Evolutionary conservation across 2,113 vertebrate species (phyloP).

Genomic region (Cyphomyrus plagiostoma): DNA sequence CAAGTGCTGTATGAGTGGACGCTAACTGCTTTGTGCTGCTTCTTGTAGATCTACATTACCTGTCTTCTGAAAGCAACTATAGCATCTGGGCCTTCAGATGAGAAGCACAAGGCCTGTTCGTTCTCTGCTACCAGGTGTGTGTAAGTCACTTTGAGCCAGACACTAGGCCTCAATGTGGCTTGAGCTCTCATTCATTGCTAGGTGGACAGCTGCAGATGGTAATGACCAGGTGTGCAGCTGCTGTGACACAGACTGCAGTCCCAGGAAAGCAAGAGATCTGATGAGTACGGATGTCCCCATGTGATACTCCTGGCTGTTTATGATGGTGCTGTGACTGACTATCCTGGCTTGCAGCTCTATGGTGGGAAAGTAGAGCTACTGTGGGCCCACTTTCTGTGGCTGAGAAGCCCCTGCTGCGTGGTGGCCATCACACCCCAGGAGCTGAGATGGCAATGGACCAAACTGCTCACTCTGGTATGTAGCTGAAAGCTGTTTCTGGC

Average conservation of each 20-base stretch:
- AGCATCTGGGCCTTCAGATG: background rate
- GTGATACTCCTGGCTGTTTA: background rate
- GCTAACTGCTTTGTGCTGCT: background rate
- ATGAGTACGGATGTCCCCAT: background rate
- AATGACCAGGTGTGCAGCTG: conserved; percentile 27
- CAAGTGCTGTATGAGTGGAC: background rate
- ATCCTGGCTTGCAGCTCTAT: background rate
- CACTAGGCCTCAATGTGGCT: background rate
- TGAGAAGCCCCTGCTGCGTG: background rate
- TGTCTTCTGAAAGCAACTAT: conserved; percentile 9
- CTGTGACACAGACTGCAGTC: conserved; percentile 26
- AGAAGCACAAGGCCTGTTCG: conserved; percentile 15
- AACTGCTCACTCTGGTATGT: background rate
- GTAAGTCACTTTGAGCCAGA: no score
- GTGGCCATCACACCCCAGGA: background rate
- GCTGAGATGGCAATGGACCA: background rate
- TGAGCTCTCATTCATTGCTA: background rate
- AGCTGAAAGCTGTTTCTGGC: background rate
- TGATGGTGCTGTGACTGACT: background rate
- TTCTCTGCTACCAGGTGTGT: background rate
- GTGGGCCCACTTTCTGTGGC: background rate
- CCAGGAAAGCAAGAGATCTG: background rate
- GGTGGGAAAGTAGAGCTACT: no score
- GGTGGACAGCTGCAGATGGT: conserved; percentile 29
- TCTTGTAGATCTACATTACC: conserved; percentile 21